Conservation (phyloP, 2,888 invertebrate species). For the Macrosoma leucophasiata region DNA sequence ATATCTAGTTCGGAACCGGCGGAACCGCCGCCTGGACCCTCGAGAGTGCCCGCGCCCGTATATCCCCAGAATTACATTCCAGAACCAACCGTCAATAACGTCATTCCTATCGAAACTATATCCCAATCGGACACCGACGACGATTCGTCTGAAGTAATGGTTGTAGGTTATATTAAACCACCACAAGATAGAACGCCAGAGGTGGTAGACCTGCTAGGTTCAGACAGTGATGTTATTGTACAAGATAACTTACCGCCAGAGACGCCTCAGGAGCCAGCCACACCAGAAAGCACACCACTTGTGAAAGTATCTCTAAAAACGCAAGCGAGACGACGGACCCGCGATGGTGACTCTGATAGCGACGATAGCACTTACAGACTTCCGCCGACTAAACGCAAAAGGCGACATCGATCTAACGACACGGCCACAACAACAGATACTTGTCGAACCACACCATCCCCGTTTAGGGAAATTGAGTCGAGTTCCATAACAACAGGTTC, state of each 20-base stretch:
- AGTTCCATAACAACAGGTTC: slow-evolving; percentile 8
- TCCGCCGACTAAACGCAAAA: slow-evolving; percentile 26
- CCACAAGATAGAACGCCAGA: slow-evolving; percentile 80
- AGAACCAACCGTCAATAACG: slow-evolving; percentile 34
- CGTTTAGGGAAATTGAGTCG: slow-evolving; percentile 1
- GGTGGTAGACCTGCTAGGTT: slow-evolving; percentile 76
- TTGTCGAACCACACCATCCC: slow-evolving; percentile 22
- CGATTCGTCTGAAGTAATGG: slow-evolving; percentile 74
- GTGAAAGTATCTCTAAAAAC: slow-evolving; percentile 38
- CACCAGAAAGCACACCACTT: slow-evolving; percentile 26
- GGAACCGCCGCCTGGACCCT: slow-evolving; percentile 36
- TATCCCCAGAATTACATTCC: slow-evolving; percentile 47
- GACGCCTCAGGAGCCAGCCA: slow-evolving; percentile 18
- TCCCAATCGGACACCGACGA: slow-evolving; percentile 65
- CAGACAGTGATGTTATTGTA: slow-evolving; percentile 68
- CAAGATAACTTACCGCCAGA: slow-evolving; percentile 42
- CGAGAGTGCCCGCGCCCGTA: slow-evolving; percentile 36
- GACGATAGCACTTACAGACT: slow-evolving; percentile 36
- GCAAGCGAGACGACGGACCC: slow-evolving; percentile 21
- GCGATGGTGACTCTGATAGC: slow-evolving; percentile 37
- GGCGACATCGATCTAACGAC: slow-evolving; percentile 19
- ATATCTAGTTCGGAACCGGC: slow-evolving; percentile 47
- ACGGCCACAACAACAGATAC: slow-evolving; percentile 24
- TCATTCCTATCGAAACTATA: slow-evolving; percentile 66
- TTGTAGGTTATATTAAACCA: slow-evolving; percentile 80